phyloP scores from a whole-genome alignment of 2,797 vertebrate genomes.

The Carcharodon carcharias region DNA sequence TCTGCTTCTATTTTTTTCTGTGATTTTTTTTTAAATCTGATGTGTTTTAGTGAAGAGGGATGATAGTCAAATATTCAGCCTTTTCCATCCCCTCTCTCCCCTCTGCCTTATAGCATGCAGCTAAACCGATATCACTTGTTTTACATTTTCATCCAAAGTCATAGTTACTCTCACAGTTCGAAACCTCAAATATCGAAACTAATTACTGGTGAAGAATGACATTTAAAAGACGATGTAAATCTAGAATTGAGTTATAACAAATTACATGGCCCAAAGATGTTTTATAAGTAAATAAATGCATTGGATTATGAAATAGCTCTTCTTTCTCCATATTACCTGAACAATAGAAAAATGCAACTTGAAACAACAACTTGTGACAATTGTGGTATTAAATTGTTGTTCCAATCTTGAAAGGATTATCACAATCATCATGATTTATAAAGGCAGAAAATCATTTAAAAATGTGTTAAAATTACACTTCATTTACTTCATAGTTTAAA shows the following conservation, averaged over 20 bases:
- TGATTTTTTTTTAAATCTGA: neutral
- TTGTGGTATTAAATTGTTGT: neutral
- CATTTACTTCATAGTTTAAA: neutral
- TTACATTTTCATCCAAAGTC: neutral
- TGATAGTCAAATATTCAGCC: neutral
- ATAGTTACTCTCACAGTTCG: neutral
- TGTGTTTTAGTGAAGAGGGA: neutral
- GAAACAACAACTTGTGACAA: neutral
- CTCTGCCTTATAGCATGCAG: neutral
- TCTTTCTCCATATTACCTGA: neutral
- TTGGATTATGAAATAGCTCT: neutral
- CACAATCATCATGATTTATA: neutral
- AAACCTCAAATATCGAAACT: neutral
- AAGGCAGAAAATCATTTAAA: neutral
- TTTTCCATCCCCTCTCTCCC: neutral
- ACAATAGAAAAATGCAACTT: neutral
- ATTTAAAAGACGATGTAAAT: neutral
- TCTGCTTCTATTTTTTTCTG: neutral
- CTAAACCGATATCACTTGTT: neutral
- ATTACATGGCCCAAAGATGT: neutral
- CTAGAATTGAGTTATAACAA: neutral
- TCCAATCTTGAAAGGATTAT: neutral
- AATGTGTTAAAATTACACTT: neutral
- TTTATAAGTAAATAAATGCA: neutral
- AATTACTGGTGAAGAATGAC: neutral